These are phyloP conservation scores for Coccyzus lansbergi DNA, from an alignment of 2,797 vertebrate genomes.

Conservation along the genomic window DNA sequence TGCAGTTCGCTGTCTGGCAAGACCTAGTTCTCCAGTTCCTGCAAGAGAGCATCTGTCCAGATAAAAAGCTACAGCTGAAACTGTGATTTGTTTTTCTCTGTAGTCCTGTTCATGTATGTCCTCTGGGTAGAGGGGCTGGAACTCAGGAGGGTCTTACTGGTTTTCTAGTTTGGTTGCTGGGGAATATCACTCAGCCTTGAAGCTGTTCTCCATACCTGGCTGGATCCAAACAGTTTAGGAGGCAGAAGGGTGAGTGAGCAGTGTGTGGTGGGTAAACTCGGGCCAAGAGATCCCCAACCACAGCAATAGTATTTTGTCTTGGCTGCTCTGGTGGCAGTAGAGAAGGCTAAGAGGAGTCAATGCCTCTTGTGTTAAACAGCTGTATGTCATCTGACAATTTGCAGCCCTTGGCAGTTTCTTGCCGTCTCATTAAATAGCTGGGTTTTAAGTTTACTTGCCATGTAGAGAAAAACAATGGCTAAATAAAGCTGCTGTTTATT, in stretches of 20 bases:
- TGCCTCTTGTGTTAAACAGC: background rate
- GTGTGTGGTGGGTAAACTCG: background rate
- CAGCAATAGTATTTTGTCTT: background rate
- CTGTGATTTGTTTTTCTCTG: background rate
- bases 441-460: background rate
- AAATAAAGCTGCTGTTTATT: background rate
- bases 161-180: background rate
- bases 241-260: background rate
- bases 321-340: background rate
- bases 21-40: background rate
- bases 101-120: background rate
- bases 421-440: background rate
- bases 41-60: background rate
- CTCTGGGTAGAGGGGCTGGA: background rate
- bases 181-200: background rate
- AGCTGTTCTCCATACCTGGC: background rate
- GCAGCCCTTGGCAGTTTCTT: background rate
- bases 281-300: background rate
- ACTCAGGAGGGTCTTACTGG: background rate
- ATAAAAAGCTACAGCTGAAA: background rate
- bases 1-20: accelerated
- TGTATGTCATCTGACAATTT: background rate
- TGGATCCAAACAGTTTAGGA: background rate
- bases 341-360: background rate
- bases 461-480: background rate